These are phyloP conservation scores for Polyommatus icarus DNA, from an alignment of 2,888 invertebrate genomes.

Conservation along the genomic window DNA sequence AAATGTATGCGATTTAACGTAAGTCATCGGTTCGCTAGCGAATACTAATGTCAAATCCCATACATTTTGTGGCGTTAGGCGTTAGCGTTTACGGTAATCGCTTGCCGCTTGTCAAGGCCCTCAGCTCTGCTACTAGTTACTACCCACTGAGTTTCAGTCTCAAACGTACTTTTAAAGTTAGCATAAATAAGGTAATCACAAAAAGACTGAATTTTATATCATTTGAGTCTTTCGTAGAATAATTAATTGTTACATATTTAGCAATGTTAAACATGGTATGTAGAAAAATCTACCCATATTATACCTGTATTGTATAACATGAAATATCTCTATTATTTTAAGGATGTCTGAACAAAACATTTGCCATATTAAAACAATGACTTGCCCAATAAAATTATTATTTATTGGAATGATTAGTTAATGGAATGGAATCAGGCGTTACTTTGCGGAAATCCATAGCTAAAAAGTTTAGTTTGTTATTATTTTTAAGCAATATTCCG, in stretches of 20 bases:
- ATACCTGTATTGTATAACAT: background rate
- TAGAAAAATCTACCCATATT: background rate
- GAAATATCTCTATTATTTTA: background rate
- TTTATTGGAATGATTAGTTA: no score
- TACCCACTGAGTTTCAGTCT: background rate
- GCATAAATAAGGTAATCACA: background rate
- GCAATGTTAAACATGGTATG: background rate
- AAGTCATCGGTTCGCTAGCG: no score
- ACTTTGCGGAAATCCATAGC: no score
- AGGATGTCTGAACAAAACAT: background rate
- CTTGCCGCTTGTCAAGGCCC: no score
- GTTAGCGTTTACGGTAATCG: no score
- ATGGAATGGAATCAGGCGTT: no score
- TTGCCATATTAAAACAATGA: background rate
- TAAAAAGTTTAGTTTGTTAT: no score
- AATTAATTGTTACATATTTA: background rate
- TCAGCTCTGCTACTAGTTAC: background rate
- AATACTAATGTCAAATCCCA: no score
- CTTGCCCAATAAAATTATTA: background rate
- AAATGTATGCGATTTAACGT: no score
- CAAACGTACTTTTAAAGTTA: background rate
- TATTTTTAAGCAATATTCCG: no score
- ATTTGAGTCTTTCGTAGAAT: slow-evolving; percentile 3
- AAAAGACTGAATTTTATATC: slow-evolving; percentile 16
- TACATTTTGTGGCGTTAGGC: no score